Conservation (phyloP, 2,113 vertebrate genomes). For the Microtus richardsoni region DNA sequence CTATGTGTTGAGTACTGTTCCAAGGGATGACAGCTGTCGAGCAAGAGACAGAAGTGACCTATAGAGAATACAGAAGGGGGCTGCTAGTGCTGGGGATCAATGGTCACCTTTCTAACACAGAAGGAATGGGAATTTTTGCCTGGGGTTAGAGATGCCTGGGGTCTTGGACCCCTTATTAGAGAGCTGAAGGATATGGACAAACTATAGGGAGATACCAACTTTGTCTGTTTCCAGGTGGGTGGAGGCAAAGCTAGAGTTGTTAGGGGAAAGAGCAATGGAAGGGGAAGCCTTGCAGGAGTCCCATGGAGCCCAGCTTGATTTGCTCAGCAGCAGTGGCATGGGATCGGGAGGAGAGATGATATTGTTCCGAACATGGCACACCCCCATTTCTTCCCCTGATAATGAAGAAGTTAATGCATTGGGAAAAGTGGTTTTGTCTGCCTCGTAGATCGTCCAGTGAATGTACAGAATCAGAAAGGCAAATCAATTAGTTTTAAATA, state of each 20-base stretch:
- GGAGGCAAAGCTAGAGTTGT: neutral
- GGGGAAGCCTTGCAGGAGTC: neutral
- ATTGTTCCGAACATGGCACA: neutral
- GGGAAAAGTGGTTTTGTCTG: neutral
- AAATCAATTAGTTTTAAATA: neutral
- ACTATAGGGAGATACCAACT: neutral
- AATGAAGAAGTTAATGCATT: neutral
- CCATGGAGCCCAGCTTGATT: neutral
- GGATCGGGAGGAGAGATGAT: neutral
- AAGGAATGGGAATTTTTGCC: neutral
- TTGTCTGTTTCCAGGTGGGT: neutral
- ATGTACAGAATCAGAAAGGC: neutral
- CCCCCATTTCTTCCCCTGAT: neutral
- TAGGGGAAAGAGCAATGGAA: neutral
- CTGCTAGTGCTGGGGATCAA: neutral
- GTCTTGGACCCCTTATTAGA: neutral
- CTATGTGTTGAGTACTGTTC: neutral
- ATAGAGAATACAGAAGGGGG: neutral
- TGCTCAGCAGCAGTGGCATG: neutral
- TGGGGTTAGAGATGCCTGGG: neutral
- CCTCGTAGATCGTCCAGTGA: neutral
- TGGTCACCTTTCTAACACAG: neutral
- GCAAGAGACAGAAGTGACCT: fast-evolving
- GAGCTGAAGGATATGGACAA: neutral
- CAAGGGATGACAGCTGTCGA: neutral